These are phyloP conservation scores for Psittacara wagleri DNA, from an alignment of 2,113 vertebrate genomes.

Conservation along the genomic window DNA sequence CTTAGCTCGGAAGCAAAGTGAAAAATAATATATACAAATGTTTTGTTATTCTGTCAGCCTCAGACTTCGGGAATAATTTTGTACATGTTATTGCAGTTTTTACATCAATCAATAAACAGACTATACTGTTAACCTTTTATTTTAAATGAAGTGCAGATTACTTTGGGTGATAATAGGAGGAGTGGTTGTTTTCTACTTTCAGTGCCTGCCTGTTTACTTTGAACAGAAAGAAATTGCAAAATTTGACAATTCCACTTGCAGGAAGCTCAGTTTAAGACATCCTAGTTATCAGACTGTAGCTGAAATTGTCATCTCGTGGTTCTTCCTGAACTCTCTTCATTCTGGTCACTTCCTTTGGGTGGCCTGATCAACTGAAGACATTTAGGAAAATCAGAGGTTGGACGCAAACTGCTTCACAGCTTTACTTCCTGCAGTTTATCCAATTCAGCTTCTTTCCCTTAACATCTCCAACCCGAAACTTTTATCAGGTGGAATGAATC, in stretches of 20 bases:
- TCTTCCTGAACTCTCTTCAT: neutral
- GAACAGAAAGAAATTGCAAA: neutral
- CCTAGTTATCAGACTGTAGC: neutral
- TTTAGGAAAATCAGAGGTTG: neutral
- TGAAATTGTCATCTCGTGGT: neutral
- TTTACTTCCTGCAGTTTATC: neutral
- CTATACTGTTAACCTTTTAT: neutral
- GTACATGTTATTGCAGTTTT: neutral
- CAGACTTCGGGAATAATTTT: neutral
- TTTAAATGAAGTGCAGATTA: neutral
- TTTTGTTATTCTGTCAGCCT: neutral
- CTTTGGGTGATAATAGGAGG: neutral
- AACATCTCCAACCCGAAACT: fast-evolving
- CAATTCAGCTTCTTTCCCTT: neutral
- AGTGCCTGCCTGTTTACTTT: neutral
- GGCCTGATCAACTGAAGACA: neutral
- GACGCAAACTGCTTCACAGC: neutral
- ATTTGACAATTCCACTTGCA: neutral
- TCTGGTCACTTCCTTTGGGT: neutral
- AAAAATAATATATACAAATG: neutral
- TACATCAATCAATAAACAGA: neutral
- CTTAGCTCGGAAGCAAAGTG: neutral
- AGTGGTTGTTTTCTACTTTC: neutral
- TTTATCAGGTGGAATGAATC: neutral
- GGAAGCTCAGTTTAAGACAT: neutral